These are phyloP conservation scores for Sorex fumeus DNA, from an alignment of 2,113 vertebrate genomes.

Conservation along the genomic window DNA sequence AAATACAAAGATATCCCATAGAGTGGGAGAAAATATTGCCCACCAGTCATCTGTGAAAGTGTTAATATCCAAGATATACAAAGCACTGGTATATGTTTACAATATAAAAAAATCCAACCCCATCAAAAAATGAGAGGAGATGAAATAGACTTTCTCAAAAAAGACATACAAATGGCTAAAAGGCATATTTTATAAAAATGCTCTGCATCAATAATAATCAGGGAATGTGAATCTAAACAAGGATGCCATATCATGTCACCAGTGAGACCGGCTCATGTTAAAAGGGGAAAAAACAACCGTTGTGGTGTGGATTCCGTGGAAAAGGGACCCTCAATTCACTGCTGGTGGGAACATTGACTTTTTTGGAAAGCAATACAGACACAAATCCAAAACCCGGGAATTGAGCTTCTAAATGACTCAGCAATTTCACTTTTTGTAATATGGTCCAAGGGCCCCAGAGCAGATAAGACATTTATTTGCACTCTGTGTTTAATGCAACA, in stretches of 20 bases:
- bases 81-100: no score
- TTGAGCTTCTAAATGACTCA: neutral
- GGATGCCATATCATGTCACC: neutral
- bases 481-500: neutral
- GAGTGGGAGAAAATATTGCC: no score
- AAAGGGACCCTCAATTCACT: neutral
- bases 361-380: neutral
- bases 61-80: no score
- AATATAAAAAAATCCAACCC: no score
- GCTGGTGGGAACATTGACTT: neutral
- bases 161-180: no score
- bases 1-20: no score
- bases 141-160: no score
- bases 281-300: neutral
- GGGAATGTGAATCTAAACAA: neutral
- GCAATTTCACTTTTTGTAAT: neutral
- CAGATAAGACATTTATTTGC: neutral
- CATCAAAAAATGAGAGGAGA: no score
- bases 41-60: no score
- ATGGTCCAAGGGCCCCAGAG: neutral
- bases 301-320: neutral
- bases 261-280: neutral
- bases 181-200: no score
- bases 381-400: neutral
- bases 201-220: no score